These are phyloP conservation scores for Cryptoblepharus egeriae DNA, from an alignment of 2,797 vertebrate genomes.

Conservation along the genomic window DNA sequence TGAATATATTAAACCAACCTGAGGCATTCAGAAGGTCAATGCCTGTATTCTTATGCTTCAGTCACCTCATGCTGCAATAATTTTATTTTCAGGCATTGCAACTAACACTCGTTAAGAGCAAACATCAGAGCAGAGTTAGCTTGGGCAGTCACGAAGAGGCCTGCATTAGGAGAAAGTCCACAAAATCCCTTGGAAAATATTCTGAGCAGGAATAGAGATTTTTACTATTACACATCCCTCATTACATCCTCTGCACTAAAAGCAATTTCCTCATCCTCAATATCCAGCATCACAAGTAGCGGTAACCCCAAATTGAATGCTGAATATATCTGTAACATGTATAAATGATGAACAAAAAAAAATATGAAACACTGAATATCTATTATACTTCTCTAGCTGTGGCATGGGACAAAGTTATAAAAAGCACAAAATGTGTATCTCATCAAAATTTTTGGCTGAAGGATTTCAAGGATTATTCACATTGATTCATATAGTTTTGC, in stretches of 20 bases:
- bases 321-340: not conserved
- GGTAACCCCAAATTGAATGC: not conserved
- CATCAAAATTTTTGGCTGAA: not conserved
- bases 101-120: constrained; percentile 32
- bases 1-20: not conserved
- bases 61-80: not conserved
- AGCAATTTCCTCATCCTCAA: not conserved
- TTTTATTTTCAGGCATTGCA: constrained; percentile 33
- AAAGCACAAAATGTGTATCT: not conserved
- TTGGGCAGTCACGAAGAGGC: constrained; percentile 21
- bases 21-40: constrained; percentile 17
- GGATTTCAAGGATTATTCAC: too few relatives aligned
- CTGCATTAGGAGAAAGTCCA: not conserved
- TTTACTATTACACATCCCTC: not conserved
- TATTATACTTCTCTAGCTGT: not conserved
- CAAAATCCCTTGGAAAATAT: constrained; percentile 14
- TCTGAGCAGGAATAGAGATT: not conserved
- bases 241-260: not conserved
- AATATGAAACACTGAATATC: too few relatives aligned
- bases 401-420: not conserved
- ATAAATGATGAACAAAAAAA: not conserved
- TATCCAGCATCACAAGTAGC: not conserved
- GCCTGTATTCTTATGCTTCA: constrained; percentile 8
- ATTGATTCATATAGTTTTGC: not conserved
- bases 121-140: constrained; percentile 23